Conservation (phyloP, 2,113 vertebrate genomes). For the Crotalus viridis region DNA sequence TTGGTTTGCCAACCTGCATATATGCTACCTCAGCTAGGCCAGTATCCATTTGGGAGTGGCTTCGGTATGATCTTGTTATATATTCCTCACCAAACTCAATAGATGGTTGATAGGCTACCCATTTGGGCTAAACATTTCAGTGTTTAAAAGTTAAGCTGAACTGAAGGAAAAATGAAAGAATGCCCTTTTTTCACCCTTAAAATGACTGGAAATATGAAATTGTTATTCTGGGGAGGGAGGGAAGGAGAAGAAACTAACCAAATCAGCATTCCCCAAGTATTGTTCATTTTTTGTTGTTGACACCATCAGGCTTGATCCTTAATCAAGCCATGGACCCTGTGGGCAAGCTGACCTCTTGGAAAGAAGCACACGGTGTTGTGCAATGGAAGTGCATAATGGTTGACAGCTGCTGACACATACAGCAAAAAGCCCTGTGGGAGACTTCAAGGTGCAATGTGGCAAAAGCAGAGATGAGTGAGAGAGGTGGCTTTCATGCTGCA, state of each 20-base stretch:
- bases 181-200: background rate
- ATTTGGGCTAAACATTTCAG: background rate
- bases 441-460: background rate
- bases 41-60: background rate
- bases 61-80: background rate
- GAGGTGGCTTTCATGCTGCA: constrained; percentile 17
- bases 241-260: background rate
- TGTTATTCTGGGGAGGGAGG: background rate
- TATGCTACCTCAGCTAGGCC: background rate
- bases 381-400: background rate
- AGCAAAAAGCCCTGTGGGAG: background rate
- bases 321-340: background rate
- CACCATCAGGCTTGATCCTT: background rate
- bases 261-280: background rate
- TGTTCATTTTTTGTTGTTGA: background rate
- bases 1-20: background rate
- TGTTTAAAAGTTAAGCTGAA: background rate
- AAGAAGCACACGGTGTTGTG: background rate
- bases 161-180: background rate
- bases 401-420: background rate
- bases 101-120: background rate
- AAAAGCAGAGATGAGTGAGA: constrained; percentile 6
- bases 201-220: background rate
- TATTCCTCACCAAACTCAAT: background rate
- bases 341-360: background rate